Evolutionary conservation across 1,140 invertebrate genomes (phyloP).

Genomic region (Micrasema longulum): DNA sequence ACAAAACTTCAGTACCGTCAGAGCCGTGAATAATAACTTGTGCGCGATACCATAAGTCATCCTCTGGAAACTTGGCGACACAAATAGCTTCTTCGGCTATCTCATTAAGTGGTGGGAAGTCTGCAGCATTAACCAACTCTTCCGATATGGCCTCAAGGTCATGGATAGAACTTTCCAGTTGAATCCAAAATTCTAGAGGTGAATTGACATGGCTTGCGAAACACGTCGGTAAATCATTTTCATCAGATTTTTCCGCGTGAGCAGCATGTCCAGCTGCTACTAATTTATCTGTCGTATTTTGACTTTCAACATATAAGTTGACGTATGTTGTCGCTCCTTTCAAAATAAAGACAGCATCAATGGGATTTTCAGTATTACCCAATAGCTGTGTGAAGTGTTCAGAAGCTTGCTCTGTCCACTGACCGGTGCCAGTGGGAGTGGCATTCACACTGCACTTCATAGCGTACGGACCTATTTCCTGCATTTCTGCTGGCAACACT

Average conservation of each 20-base stretch:
- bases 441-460: conserved; percentile 75
- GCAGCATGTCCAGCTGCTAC: conserved; percentile 68
- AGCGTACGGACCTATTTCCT: conserved; percentile 69
- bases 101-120: conserved; percentile 66
- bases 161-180: conserved; percentile 71
- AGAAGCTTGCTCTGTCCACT: conserved; percentile 75
- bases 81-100: conserved; percentile 72
- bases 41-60: conserved; percentile 78
- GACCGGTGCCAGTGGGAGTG: conserved; percentile 71
- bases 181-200: conserved; percentile 78
- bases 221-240: conserved; percentile 67
- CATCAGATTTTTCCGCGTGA: conserved; percentile 64
- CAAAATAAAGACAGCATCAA: conserved; percentile 68
- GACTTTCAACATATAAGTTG: conserved; percentile 71
- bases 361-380: conserved; percentile 59
- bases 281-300: conserved; percentile 73
- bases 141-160: conserved; percentile 74
- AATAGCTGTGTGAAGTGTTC: conserved; percentile 70
- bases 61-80: conserved; percentile 77
- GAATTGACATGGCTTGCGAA: conserved; percentile 77
- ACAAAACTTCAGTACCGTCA: conserved; percentile 74
- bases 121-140: conserved; percentile 68
- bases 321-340: conserved; percentile 75
- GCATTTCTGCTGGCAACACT: conserved; percentile 68
- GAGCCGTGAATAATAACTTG: conserved; percentile 73